Conservation (phyloP, 2,113 vertebrate species). For the Trachemys scripta region DNA sequence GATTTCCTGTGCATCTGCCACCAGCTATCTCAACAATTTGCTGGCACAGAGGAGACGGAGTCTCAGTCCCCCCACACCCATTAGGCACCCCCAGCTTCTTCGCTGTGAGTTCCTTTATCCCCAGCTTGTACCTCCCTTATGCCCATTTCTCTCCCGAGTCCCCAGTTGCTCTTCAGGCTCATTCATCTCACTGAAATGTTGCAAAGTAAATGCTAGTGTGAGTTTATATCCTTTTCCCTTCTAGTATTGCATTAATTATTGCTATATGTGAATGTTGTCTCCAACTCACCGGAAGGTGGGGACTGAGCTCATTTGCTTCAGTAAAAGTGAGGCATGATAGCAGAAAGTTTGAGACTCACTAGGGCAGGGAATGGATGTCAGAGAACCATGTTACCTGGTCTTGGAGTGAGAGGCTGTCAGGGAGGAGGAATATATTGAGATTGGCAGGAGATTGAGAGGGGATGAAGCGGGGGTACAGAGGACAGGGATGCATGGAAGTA, state of each 20-base stretch:
- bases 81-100: background rate
- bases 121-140: background rate
- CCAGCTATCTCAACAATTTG: background rate
- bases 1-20: background rate
- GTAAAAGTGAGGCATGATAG: background rate
- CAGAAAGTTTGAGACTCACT: background rate
- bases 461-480: background rate
- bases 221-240: background rate
- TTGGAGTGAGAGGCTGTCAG: background rate
- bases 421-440: background rate
- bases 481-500: background rate
- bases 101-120: background rate
- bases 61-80: too few relatives aligned
- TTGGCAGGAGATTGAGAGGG: background rate
- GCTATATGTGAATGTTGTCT: background rate
- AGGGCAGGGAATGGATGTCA: background rate
- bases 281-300: background rate
- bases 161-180: background rate
- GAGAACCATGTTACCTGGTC: background rate
- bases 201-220: background rate
- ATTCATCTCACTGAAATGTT: background rate
- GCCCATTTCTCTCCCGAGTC: background rate
- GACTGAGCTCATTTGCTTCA: background rate
- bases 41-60: background rate
- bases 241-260: background rate